Evolutionary conservation across 2,113 vertebrate genomes (phyloP), one percentile per base, ranked within the genome.

Genomic region (Choloepus hoffmanni): DNA sequence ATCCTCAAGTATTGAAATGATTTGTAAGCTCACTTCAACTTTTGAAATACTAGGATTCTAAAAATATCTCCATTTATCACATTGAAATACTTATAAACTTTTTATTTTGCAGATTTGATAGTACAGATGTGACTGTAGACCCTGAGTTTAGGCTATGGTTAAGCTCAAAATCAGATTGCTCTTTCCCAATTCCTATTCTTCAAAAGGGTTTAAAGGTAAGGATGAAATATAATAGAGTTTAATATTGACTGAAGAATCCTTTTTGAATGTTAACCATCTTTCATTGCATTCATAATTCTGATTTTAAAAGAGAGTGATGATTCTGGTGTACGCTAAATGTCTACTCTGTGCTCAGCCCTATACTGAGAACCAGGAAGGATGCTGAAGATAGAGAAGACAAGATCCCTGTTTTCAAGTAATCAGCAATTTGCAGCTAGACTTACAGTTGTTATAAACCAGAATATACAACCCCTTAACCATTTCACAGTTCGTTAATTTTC

Each of bases 141-240:
- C 97, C 97, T 40, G 89, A 96, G 1, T 98, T 98, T 83, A 97
- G 98, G 87, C 95, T 98, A 0, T 98, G 98, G 97, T 85, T 98
- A 70, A 98, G 97, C 95, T 97, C 98, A 77, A 97, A 96, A 81
- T 82, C 97, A 8, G 95, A 97, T 55, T 43, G 45, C 11, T 96
- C 94, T 28, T 98, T 98, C 50, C 98, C 98, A 63, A 4, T 97
- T 53, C n/a, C 95, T 18, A 89, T 98, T 89, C 97, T 98, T 74
- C 97, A 98, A 21, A 98, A 95, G 55, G 90, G 97, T n/a, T 72
- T 98, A 43, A 98, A 98, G 98, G 98, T 98, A 93, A 98, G 96
- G 48, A 78, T 77, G 78, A 33, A 50, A 4, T 8, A 74, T 73
- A 81, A 79, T 8, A 45, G 18, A 16, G 33, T 40, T 62, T 36